Base-by-base conservation (phyloP, 2,888 invertebrate genomes). In the Lepidocyrtoides sp. region DNA sequence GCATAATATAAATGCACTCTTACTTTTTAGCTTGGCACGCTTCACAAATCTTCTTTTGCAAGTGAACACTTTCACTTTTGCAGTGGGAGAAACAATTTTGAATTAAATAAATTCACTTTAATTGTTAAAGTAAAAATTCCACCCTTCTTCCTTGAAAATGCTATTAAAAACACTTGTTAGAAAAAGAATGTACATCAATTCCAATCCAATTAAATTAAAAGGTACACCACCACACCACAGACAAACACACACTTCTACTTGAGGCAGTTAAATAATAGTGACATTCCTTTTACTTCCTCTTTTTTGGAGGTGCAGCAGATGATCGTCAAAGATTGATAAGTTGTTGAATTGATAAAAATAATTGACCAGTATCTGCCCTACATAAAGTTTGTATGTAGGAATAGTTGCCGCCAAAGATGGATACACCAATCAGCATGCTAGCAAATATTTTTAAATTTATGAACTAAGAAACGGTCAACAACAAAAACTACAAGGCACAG, bases 281-380 rank as follows among this genome's bases (percentile, higher is more conserved):
- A 54, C 54, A 54, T 63, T 60, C 48, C n/a, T 2, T 4, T 20
- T 23, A 72, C 85, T 85, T 84, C 72, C 84, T 84, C 29, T 32
- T 81, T 57, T 14, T 60, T 17, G 7, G 10, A 2, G 2, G 5
- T 14, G 12, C 29, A 57, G 85, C 86, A 86, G 75, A 86, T 86
- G 86, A 86, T 84, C 29, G 8, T 29, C 0, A 17, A 17, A 17
- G n/a, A 14, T 26, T 54, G n/a, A 8, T 36, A 32, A 66, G 14
- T 66, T 66, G 66, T 5, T 17, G 57, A 57, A 12, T 17, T 17
- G 60, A 60, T 5, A 54, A 17, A 20, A 26, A 54, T 41, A 85
- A 85, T 69, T 85, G 85, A 20, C 69, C 63, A 63, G 85, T 85
- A 51, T 72, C 77, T 86, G 86, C 77, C 86, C 86, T 32, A 63